A percentile compares a stretch with the other conserved stretches of the same genome.
Conservation (phyloP, 2,888 invertebrate genomes). For the Melanostoma mellinum region DNA sequence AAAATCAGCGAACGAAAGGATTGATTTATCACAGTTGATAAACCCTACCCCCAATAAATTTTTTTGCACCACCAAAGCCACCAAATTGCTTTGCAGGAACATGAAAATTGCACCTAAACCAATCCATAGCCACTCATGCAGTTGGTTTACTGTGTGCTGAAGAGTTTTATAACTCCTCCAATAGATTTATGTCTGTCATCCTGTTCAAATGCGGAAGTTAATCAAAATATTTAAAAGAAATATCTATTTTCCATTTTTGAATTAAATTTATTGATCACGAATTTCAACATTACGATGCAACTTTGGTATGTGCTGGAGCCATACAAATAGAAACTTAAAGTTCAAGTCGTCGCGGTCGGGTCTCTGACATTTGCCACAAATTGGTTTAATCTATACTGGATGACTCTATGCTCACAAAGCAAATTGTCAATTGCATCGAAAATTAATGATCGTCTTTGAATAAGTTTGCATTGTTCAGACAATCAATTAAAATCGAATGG, state of each 20-base stretch:
- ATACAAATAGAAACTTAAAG: background rate
- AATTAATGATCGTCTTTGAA: slow-evolving; percentile 7
- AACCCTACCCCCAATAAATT: no score
- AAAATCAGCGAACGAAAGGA: no score
- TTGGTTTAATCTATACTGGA: background rate
- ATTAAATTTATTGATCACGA: slow-evolving; percentile 57
- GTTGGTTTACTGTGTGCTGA: background rate
- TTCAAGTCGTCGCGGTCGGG: background rate
- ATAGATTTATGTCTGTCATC: slow-evolving; percentile 5
- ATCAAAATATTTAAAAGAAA: background rate
- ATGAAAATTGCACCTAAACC: background rate
- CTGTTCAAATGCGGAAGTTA: slow-evolving; percentile 20
- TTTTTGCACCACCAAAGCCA: no score
- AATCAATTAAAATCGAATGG: slow-evolving; percentile 12
- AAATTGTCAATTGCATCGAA: background rate
- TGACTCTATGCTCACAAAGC: background rate
- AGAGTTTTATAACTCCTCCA: background rate
- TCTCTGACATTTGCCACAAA: slow-evolving; percentile 27
- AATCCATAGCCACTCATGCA: background rate
- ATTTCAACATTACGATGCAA: slow-evolving; percentile 8
- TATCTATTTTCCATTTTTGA: slow-evolving; percentile 27
- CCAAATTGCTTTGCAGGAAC: background rate
- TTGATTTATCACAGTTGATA: no score
- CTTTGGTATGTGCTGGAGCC: no score
- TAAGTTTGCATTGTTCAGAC: background rate